Evolutionary conservation across 1,140 invertebrate genomes (phyloP).

Genomic region (Bombus ignitus): DNA sequence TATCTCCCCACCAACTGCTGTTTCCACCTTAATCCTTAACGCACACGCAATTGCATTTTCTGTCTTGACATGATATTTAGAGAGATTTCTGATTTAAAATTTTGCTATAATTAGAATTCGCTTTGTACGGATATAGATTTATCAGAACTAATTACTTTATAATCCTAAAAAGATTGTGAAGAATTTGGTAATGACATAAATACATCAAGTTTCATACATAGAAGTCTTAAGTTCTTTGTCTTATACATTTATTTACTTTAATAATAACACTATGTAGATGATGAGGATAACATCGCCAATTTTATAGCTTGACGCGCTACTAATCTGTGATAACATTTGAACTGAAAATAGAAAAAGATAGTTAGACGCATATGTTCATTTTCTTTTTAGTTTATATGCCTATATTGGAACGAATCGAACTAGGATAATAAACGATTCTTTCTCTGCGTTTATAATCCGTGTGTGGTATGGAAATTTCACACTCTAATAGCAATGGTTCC

Average conservation of each 20-base stretch:
- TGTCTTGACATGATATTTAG: conserved; percentile 1
- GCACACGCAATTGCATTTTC: conserved; percentile 53
- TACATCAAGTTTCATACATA: background rate
- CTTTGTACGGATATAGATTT: background rate
- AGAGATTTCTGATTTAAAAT: background rate
- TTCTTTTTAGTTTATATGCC: background rate
- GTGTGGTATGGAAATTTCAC: conserved; percentile 67
- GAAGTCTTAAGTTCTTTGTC: background rate
- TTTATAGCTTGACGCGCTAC: background rate
- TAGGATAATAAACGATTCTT: conserved; percentile 64
- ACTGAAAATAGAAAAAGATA: conserved; percentile 41
- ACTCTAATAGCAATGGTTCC: conserved; percentile 63
- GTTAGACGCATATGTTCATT: background rate
- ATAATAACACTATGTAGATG: background rate
- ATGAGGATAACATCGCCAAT: background rate
- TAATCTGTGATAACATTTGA: conserved; percentile 47
- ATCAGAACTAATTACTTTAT: background rate
- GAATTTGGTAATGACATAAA: background rate
- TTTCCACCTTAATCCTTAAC: conserved; percentile 43
- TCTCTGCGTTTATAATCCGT: conserved; percentile 68
- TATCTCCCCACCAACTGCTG: conserved; percentile 56
- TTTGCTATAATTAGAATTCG: background rate
- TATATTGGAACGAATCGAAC: conserved; percentile 44
- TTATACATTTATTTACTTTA: background rate
- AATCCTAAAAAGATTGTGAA: background rate